phyloP scores from a whole-genome alignment of 2,888 invertebrate species.

The Oxytorus armatus region DNA sequence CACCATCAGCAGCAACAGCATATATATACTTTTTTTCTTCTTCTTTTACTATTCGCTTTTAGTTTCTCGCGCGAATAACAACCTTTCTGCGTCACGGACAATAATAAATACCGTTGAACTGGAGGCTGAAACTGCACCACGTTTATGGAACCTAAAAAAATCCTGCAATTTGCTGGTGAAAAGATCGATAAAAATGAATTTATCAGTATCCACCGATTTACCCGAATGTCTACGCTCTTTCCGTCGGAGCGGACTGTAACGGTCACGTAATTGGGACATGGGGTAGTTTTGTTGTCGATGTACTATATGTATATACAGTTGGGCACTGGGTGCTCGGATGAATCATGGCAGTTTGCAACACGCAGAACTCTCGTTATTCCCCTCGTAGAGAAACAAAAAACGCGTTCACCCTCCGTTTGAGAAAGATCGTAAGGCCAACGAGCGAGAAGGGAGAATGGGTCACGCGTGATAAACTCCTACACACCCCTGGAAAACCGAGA shows the following conservation, averaged over 20 bases:
- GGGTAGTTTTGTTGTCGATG: slow-evolving; percentile 60
- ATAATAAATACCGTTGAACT: slow-evolving; percentile 30
- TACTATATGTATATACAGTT: slow-evolving; percentile 53
- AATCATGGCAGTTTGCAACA: slow-evolving; percentile 63
- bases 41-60: slow-evolving; percentile 35
- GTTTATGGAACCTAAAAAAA: not conserved
- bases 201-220: not conserved
- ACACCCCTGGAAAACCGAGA: slow-evolving; percentile 67
- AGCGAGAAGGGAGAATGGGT: slow-evolving; percentile 48
- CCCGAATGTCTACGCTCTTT: slow-evolving; percentile 20
- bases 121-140: not conserved
- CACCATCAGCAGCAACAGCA: slow-evolving; percentile 41
- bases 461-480: slow-evolving; percentile 68
- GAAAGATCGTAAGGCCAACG: slow-evolving; percentile 17
- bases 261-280: slow-evolving; percentile 29
- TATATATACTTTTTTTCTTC: not conserved
- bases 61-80: slow-evolving; percentile 35
- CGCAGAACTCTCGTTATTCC: slow-evolving; percentile 20
- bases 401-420: slow-evolving; percentile 44
- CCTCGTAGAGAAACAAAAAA: slow-evolving; percentile 33
- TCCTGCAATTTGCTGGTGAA: not conserved
- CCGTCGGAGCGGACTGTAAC: not conserved
- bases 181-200: not conserved
- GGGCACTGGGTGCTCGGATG: slow-evolving; percentile 60
- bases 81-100: slow-evolving; percentile 20